phyloP scores from a whole-genome alignment of 2,888 invertebrate species.

The Pterostichus niger region DNA sequence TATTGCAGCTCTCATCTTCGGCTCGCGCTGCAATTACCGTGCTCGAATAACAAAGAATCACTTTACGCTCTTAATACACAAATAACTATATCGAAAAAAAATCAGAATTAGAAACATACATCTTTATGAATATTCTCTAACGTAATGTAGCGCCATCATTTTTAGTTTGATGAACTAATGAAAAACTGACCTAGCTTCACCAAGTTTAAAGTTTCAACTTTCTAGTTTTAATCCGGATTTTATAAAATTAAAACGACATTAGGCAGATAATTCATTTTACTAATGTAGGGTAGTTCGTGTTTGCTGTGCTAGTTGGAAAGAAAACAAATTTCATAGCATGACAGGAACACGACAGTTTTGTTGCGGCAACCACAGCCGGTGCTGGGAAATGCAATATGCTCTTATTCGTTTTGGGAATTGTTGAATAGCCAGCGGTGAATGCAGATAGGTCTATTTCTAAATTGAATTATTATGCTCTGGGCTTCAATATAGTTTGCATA shows the following conservation, averaged over 20 bases:
- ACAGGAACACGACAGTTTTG: conserved; percentile 32
- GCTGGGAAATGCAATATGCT: conserved; percentile 47
- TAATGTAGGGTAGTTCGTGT: conserved; percentile 4
- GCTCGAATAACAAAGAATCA: too few relatives aligned
- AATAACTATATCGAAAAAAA: too few relatives aligned
- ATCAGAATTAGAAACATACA: too few relatives aligned
- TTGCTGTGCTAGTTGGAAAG: conserved; percentile 7
- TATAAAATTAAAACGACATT: conserved; percentile 17
- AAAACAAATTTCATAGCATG: conserved; percentile 48
- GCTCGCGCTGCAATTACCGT: too few relatives aligned
- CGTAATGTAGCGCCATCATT: too few relatives aligned
- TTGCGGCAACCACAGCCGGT: not conserved
- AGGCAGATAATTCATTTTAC: conserved; percentile 18
- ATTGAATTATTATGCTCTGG: conserved; percentile 40
- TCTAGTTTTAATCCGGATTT: too few relatives aligned
- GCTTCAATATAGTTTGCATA: conserved; percentile 6
- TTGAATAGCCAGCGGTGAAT: conserved; percentile 9
- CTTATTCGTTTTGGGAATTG: conserved; percentile 26
- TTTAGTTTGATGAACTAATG: too few relatives aligned
- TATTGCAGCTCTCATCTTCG: too few relatives aligned
- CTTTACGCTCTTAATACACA: too few relatives aligned
- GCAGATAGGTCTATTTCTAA: conserved; percentile 40
- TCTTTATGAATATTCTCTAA: too few relatives aligned
- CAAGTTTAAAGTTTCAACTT: too few relatives aligned
- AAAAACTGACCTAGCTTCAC: too few relatives aligned